phyloP scores from a whole-genome alignment of 1,140 invertebrate genomes.

The Brachionus rubens region DNA sequence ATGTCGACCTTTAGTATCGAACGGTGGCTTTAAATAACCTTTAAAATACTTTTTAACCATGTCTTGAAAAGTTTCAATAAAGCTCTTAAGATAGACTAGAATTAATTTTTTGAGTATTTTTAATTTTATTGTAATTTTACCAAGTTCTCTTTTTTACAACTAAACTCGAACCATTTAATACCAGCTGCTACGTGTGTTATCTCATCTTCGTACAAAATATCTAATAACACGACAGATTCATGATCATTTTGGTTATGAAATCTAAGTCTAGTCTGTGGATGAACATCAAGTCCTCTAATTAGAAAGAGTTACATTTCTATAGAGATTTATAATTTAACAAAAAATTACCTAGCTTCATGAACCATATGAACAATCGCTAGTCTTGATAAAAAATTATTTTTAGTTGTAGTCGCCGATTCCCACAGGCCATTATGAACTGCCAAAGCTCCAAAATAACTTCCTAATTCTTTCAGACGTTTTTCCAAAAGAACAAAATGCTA shows the following conservation, averaged over 20 bases:
- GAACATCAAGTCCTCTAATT: slow-evolving; percentile 50
- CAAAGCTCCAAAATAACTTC: slow-evolving; percentile 49
- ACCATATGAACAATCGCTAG: slow-evolving; percentile 51
- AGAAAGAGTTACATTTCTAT: background rate
- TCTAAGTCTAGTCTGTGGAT: slow-evolving; percentile 49
- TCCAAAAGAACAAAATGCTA: slow-evolving; percentile 49
- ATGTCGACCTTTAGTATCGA: slow-evolving; percentile 48
- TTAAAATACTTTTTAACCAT: slow-evolving; percentile 49
- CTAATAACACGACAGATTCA: slow-evolving; percentile 48
- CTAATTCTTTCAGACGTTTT: slow-evolving; percentile 48
- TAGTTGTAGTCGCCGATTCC: slow-evolving; percentile 49
- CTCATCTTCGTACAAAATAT: slow-evolving; percentile 50
- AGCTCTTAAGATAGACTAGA: slow-evolving; percentile 43
- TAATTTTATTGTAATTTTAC: background rate
- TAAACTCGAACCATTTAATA: slow-evolving; percentile 50
- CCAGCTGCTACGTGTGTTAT: slow-evolving; percentile 51
- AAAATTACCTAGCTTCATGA: slow-evolving; percentile 48
- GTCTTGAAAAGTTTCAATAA: slow-evolving; percentile 50
- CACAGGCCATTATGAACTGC: slow-evolving; percentile 50
- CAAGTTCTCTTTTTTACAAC: slow-evolving; percentile 47
- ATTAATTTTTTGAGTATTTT: background rate
- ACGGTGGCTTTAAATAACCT: slow-evolving; percentile 50
- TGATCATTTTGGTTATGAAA: slow-evolving; percentile 49
- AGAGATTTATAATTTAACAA: background rate
- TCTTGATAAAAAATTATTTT: slow-evolving; percentile 48